These are phyloP conservation scores for Piezodorus guildinii DNA, from an alignment of 1,140 invertebrate species.

Conservation along the genomic window DNA sequence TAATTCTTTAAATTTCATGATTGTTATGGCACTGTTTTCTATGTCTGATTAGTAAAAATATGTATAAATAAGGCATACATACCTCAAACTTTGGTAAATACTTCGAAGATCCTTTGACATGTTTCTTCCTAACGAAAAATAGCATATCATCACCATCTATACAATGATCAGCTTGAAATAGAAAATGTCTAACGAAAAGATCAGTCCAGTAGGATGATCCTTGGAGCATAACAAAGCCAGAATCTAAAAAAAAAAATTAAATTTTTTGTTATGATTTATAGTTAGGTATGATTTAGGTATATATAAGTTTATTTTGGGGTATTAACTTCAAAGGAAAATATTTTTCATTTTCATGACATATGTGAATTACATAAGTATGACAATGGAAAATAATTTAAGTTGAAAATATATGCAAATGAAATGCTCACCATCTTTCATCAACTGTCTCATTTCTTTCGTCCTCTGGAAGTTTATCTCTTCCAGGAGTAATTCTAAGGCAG, in stretches of 20 bases:
- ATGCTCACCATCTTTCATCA: slow-evolving; percentile 63
- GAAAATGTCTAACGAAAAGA: slow-evolving; percentile 86
- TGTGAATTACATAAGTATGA: background rate
- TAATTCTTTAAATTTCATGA: too few species aligned
- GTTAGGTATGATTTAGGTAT: too few species aligned
- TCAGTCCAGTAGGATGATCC: slow-evolving; percentile 93
- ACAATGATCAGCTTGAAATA: slow-evolving; percentile 72
- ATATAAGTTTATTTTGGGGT: background rate
- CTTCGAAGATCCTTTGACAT: slow-evolving; percentile 69
- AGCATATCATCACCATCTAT: slow-evolving; percentile 89
- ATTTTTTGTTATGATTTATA: too few species aligned
- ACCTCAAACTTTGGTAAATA: slow-evolving; percentile 83
- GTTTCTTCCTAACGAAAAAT: slow-evolving; percentile 89
- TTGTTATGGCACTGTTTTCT: too few species aligned
- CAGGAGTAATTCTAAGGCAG: slow-evolving; percentile 51
- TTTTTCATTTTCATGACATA: too few species aligned
- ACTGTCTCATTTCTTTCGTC: slow-evolving; percentile 76
- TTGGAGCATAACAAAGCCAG: slow-evolving; percentile 78
- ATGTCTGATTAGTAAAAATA: too few species aligned
- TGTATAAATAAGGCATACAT: slow-evolving; percentile 25
- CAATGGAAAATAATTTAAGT: too few species aligned
- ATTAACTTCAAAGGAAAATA: background rate
- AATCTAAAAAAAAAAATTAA: slow-evolving; percentile 54
- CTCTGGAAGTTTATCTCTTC: slow-evolving; percentile 84
- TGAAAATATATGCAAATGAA: too few species aligned